phyloP scores from a whole-genome alignment of 1,140 invertebrate species.

The Lordiphosa clarofinis region DNA sequence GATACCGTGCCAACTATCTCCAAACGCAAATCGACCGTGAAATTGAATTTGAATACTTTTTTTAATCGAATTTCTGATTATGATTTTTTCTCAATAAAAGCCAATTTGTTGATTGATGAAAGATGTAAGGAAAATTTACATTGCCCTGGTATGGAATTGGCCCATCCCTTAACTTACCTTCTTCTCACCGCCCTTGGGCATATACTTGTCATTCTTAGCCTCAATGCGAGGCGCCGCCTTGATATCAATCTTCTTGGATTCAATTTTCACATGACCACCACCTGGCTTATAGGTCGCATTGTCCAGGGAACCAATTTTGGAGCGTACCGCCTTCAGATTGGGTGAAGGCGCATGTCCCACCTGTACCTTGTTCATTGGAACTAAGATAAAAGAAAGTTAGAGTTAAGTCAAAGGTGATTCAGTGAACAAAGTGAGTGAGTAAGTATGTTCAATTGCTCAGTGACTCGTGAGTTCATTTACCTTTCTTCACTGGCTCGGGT shows the following conservation, averaged over 20 bases:
- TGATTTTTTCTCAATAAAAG: conserved; percentile 36
- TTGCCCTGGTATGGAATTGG: not conserved
- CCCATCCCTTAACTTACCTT: conserved; percentile 84
- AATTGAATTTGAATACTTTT: conserved; percentile 57
- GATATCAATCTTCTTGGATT: conserved; percentile 92
- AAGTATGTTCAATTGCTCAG: too few relatives aligned
- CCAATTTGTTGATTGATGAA: conserved; percentile 40
- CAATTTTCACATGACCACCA: conserved; percentile 94
- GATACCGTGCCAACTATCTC: conserved; percentile 49
- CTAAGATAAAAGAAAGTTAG: conserved; percentile 1
- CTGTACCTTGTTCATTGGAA: conserved; percentile 96
- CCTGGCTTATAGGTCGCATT: conserved; percentile 95
- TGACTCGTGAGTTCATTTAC: conserved; percentile 81
- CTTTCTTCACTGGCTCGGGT: conserved; percentile 85
- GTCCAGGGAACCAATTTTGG: conserved; percentile 96
- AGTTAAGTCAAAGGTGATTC: too few relatives aligned
- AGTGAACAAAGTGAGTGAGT: too few relatives aligned
- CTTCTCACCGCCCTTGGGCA: conserved; percentile 93
- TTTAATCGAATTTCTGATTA: conserved; percentile 25
- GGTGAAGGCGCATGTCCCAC: conserved; percentile 94
- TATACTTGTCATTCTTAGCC: conserved; percentile 94
- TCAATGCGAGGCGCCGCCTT: conserved; percentile 91
- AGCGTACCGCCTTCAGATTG: conserved; percentile 93
- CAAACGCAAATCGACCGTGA: conserved; percentile 70
- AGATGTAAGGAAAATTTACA: conserved; percentile 35